Evolutionary conservation across 2,888 invertebrate species (phyloP), one percentile per base, ranked within the genome.

Genomic region (Epirrhoe alternata): DNA sequence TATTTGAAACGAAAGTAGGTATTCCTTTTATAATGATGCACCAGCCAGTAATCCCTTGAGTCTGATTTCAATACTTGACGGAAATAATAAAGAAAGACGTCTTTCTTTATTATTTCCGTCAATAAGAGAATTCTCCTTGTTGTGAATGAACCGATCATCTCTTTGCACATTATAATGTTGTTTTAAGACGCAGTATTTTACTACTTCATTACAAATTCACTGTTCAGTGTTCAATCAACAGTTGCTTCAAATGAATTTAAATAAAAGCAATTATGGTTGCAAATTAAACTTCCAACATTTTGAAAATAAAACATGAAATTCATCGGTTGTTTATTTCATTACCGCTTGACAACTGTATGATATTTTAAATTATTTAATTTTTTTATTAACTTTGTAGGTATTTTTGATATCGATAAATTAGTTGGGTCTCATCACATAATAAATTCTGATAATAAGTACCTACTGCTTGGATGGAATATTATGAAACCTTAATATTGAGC

Each of bases 371-470:
- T 50, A 65, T 72, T 77, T 75, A 75, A 70, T 70, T 72, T 59
- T 70, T 73, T 70, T 72, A 73, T 74, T 24, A 74, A 68, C 45
- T 16, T 55, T 56, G 74, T 68, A 64, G 64, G 61, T 61, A 73
- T 72, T 70, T 42, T 72, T 70, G 72, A 75, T 73, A 78, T 76
- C 74, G 75, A 82, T 80, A 81, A 82, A 80, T 80, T 77, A 75
- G 70, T 69, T 70, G 75, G 68, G 77, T 84, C 79, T 86, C 84
- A 80, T 74, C 85, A 84, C 83, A 67, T 85, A 74, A 81, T 84
- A 81, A 85, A 82, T 71, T 78, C 77, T 74, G 62, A 69, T 78
- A 79, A 82, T 77, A 81, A 47, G 47, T 47, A 78, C n/a, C n/a
- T n/a, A n/a, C n/a, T n/a, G n/a, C n/a, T 79, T 78, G 80, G 74